Conservation (phyloP, 2,888 invertebrate species). For the Myathropa florea region DNA sequence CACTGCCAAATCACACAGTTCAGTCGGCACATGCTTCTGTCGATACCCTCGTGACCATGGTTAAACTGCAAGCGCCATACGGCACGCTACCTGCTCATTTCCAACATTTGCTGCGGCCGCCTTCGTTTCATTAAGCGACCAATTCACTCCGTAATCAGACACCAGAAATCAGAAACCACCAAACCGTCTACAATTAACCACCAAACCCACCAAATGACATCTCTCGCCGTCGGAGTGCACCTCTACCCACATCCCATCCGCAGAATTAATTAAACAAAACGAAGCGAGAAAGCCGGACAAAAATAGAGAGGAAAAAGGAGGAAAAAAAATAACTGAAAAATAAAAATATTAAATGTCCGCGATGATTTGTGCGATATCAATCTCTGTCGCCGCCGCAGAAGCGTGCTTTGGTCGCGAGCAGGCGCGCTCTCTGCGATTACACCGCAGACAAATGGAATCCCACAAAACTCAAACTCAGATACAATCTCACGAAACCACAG, state of each 20-base stretch:
- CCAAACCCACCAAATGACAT: slow-evolving; percentile 54
- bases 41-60: neutral
- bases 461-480: slow-evolving; percentile 41
- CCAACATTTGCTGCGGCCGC: neutral
- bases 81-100: neutral
- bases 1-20: neutral
- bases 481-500: slow-evolving; percentile 69
- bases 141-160: slow-evolving; percentile 50
- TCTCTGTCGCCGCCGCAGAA: slow-evolving; percentile 54
- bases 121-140: slow-evolving; percentile 2
- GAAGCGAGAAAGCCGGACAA: slow-evolving; percentile 5
- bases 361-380: slow-evolving; percentile 69
- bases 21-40: neutral
- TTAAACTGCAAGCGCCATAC: neutral
- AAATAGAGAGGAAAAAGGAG: neutral
- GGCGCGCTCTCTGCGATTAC: slow-evolving; percentile 28
- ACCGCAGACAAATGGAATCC: slow-evolving; percentile 55
- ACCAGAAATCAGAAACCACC: slow-evolving; percentile 65
- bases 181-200: slow-evolving; percentile 56
- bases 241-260: slow-evolving; percentile 25
- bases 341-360: slow-evolving; percentile 66
- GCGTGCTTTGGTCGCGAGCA: slow-evolving; percentile 55
- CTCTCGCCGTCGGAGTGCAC: slow-evolving; percentile 19
- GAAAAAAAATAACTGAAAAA: neutral
- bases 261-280: slow-evolving; percentile 67